phyloP scores from a whole-genome alignment of 2,797 vertebrate genomes.

The Thunnus albacares region DNA sequence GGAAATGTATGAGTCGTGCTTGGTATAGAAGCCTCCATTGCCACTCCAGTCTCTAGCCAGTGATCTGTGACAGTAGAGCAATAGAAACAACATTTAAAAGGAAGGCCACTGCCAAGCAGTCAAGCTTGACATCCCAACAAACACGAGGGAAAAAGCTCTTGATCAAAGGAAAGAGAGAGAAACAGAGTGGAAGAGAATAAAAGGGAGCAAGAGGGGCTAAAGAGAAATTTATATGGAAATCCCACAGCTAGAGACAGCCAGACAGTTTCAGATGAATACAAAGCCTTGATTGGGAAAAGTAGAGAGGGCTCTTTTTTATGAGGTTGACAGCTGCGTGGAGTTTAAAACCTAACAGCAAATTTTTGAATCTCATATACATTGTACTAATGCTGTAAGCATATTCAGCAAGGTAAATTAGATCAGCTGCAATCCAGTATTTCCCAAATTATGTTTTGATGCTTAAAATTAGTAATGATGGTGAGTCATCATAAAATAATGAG shows the following conservation, averaged over 20 bases:
- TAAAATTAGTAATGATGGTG: neutral
- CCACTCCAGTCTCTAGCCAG: constrained; percentile 51
- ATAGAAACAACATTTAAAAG: constrained; percentile 70
- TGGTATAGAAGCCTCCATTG: constrained; percentile 46
- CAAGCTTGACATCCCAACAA: constrained; percentile 53
- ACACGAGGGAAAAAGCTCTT: constrained; percentile 48
- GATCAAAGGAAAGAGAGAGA: constrained; percentile 58
- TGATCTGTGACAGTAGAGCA: constrained; percentile 74
- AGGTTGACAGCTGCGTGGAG: constrained; percentile 16
- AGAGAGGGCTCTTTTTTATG: constrained; percentile 18
- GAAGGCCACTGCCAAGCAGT: constrained; percentile 61
- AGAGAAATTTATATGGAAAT: constrained; percentile 62
- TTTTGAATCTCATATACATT: neutral
- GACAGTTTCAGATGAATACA: constrained; percentile 35
- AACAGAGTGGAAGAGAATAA: constrained; percentile 22
- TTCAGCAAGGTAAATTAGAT: neutral
- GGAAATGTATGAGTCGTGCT: constrained; percentile 60
- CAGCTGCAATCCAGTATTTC: constrained; percentile 4
- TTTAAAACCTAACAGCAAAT: no score
- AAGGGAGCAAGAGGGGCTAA: constrained; percentile 31
- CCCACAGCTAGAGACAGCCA: constrained; percentile 18
- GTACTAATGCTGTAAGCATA: no score
- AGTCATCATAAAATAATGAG: neutral
- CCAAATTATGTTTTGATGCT: neutral
- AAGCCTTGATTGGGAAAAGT: constrained; percentile 29